Evolutionary conservation across 2,888 invertebrate genomes (phyloP), one percentile per base, ranked within the genome.

Genomic region (Danaus chrysippus): DNA sequence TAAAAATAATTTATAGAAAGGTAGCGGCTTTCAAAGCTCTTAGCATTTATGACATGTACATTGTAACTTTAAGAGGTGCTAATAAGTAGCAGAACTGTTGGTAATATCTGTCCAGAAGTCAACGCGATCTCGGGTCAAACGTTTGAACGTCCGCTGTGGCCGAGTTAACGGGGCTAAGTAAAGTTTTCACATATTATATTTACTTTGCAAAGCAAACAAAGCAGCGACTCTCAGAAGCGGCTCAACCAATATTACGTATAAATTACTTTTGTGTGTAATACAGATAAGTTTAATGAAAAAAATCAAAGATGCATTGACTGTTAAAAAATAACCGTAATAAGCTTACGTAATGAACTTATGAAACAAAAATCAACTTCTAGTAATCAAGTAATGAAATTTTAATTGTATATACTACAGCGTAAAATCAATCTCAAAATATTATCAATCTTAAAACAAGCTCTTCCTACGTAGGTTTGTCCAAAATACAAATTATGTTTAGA

Each of bases 131-230:
- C 61, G 43, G 13, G 53, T 58, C 63, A 62, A 68, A 66, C 66
- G 60, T 68, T 68, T 64, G 65, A 56, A 58, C n/a, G 61, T 64
- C 64, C 62, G 61, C 72, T 72, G 72, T 62, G 73, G 71, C 67
- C 66, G 66, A 75, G 66, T 71, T 73, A 72, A 73, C 71, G 68
- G 69, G 71, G 69, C 67, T 67, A 66, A 69, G 67, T 68, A 70
- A 77, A 76, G 72, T 76, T 73, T 68, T 67, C 70, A 71, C 68
- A 68, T 66, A 71, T 72, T 68, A 72, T 68, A 75, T 72, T 71
- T 70, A 66, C 68, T 68, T 70, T 68, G 65, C 62, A 64, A 68
- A 67, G 68, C 71, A 72, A 74, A 76, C 72, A 74, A 74, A 75
- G 61, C 70, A 5, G 23, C 23, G 63, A 68, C 74, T 74, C 65